phyloP scores from a whole-genome alignment of 2,797 vertebrate species.

The Pangasius djambal region DNA sequence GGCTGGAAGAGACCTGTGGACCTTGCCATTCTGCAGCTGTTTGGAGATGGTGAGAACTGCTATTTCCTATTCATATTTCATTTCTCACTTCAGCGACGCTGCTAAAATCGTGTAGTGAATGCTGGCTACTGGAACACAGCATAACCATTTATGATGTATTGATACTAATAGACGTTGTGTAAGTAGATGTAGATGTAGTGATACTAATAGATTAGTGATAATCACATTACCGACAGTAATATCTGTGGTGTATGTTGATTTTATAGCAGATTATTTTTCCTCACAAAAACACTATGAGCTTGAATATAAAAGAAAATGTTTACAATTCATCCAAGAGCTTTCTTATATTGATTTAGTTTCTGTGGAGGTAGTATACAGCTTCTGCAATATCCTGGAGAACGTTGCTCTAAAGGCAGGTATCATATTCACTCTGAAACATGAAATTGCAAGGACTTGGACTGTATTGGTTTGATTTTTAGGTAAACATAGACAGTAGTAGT shows the following conservation, averaged over 20 bases:
- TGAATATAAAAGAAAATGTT: neutral
- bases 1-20: slow-evolving; percentile 85
- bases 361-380: neutral
- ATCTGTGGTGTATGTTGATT: neutral
- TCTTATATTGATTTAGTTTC: neutral
- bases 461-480: slow-evolving; percentile 9
- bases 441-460: neutral
- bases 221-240: neutral
- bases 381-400: neutral
- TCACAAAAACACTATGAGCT: neutral
- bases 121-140: neutral
- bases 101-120: neutral
- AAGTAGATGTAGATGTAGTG: neutral
- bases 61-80: neutral
- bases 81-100: neutral
- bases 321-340: neutral
- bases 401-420: slow-evolving; percentile 14
- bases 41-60: slow-evolving; percentile 56
- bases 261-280: neutral
- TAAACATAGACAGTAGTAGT: neutral
- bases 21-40: slow-evolving; percentile 60
- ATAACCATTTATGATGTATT: neutral
- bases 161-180: neutral
- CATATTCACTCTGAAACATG: slow-evolving; percentile 16
- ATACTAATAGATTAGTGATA: neutral